phyloP scores from a whole-genome alignment of 2,113 vertebrate genomes.

The Delphinapterus leucas region DNA sequence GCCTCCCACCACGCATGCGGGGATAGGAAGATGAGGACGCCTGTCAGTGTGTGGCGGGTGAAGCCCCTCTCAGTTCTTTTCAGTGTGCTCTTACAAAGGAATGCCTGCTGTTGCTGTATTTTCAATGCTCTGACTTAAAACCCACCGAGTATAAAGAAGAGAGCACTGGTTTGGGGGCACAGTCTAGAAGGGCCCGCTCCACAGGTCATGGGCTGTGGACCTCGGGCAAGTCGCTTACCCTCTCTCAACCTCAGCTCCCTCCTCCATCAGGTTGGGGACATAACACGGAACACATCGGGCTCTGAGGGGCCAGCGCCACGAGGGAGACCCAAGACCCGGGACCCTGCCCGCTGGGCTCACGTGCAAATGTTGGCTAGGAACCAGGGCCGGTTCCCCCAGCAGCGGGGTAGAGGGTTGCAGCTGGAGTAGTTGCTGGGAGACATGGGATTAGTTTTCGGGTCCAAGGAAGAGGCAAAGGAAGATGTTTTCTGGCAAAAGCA shows the following conservation, averaged over 20 bases:
- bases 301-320: accelerated
- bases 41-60: not conserved
- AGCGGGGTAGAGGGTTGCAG: not conserved
- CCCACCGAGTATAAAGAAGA: not conserved
- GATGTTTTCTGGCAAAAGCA: not conserved
- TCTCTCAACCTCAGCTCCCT: not conserved
- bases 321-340: not conserved
- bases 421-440: not conserved
- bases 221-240: not conserved
- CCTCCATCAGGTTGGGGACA: not conserved
- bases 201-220: not conserved
- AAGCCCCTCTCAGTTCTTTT: not conserved
- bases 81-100: not conserved
- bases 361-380: accelerated
- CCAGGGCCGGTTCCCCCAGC: accelerated
- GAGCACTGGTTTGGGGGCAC: not conserved
- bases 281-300: not conserved
- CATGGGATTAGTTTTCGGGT: not conserved
- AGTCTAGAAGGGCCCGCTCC: not conserved
- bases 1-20: accelerated
- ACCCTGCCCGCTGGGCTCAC: accelerated
- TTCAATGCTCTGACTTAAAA: not conserved
- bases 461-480: not conserved
- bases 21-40: not conserved
- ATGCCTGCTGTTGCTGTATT: not conserved